Evolutionary conservation across 1,140 invertebrate species (phyloP).

Genomic region (Nomia melanderi): DNA sequence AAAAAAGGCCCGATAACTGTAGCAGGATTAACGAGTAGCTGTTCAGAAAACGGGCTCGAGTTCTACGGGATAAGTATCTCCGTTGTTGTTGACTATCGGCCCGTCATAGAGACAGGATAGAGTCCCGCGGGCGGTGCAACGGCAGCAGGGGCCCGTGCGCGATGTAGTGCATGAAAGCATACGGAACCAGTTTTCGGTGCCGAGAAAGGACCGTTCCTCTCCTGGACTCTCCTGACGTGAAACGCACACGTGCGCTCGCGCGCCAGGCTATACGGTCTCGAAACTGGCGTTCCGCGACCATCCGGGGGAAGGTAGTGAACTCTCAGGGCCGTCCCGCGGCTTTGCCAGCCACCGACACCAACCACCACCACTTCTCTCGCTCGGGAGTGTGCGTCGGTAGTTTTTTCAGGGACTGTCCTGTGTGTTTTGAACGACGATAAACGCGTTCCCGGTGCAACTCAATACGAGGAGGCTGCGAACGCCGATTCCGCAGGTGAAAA

Average conservation of each 20-base stretch:
- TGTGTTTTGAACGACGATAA: too few species aligned
- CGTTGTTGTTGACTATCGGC: not conserved
- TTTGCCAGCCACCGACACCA: slow-evolving; percentile 10
- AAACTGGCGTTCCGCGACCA: slow-evolving; percentile 19
- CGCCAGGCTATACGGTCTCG: slow-evolving; percentile 10
- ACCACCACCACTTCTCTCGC: too few species aligned
- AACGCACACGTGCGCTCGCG: slow-evolving; percentile 42
- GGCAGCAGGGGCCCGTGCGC: slow-evolving; percentile 1
- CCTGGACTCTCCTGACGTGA: slow-evolving; percentile 28
- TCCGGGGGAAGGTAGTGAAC: slow-evolving; percentile 44
- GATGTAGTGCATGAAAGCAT: slow-evolving; percentile 55
- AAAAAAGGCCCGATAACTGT: too few species aligned
- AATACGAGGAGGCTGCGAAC: too few species aligned
- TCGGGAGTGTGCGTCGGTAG: too few species aligned
- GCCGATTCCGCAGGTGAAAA: too few species aligned
- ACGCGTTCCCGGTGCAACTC: too few species aligned
- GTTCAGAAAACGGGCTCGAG: too few species aligned
- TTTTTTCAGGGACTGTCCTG: too few species aligned
- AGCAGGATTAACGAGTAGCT: too few species aligned
- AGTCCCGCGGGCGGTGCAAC: not conserved
- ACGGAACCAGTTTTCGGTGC: slow-evolving; percentile 63
- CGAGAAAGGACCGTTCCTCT: slow-evolving; percentile 42
- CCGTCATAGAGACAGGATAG: slow-evolving; percentile 35
- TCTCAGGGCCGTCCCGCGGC: slow-evolving; percentile 50
- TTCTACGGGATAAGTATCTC: too few species aligned